Base-by-base conservation (phyloP, 2,888 invertebrate species). In the Macrophya alboannulata region DNA sequence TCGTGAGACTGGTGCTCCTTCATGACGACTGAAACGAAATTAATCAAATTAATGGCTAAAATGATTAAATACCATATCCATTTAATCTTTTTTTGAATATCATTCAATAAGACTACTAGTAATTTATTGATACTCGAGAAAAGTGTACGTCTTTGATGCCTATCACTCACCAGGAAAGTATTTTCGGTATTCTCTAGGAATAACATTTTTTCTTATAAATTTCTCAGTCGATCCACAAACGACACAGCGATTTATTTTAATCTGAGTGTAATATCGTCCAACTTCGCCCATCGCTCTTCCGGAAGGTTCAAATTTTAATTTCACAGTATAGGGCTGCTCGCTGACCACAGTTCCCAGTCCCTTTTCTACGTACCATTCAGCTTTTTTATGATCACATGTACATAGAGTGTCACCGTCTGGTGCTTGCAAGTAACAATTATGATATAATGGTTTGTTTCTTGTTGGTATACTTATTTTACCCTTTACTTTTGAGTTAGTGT, bases 1-100 rank as follows among this genome's bases (percentile, higher is more conserved):
- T 98, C 98, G 92, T 98, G 98, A 0, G 97, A 97, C 8, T 96
- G 95, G 92, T 97, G 97, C 40, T 97, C 96, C 92, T 98, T 98
- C 96, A 97, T 96, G 65, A 96, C 94, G 79, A 95, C 95, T 95
- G 94, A 87, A 93, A 94, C 12, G 21, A 43, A 21, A 43, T 72
- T 45, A n/a, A 43, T 21, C 8, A 9, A 15, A 72, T 72, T 72
- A 31, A n/a, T 21, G 0, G 43, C 51, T 65, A 55, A n/a, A 71
- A 45, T 48, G 71, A 79, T 71, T 9, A 6, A 17, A 31, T 31
- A 3, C 51, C n/a, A n/a, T n/a, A n/a, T n/a, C n/a, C n/a, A n/a
- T n/a, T n/a, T n/a, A n/a, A n/a, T n/a, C n/a, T n/a, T n/a, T n/a
- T n/a, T n/a, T n/a, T n/a, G n/a, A n/a, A n/a, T n/a, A n/a, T 45